Base-by-base conservation (phyloP, 2,113 vertebrate species). In the Bos taurus region DNA sequence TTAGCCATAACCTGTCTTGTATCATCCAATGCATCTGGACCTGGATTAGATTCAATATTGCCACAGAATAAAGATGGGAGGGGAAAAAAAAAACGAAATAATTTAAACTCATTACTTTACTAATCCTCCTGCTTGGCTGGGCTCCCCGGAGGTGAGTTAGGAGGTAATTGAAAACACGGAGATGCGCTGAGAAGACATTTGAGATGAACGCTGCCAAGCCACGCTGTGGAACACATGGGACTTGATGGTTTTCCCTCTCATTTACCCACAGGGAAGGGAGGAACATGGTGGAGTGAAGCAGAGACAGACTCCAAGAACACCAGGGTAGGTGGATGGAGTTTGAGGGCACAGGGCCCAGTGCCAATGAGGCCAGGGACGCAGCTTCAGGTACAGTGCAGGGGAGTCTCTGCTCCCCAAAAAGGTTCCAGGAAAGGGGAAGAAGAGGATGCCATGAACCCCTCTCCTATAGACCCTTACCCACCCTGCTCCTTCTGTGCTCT, bases 81-180 rank as follows among this genome's bases (percentile, higher is more conserved):
- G 25, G 40, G 14, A 2, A 3, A 2, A 46, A 40, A 40, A 84
- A 33, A 0, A 0, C 40, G 98, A 97, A 98, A 98, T 98, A 98
- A 99, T 99, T 99, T 98, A 98, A 99, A 98, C 96, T 98, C 98
- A 98, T 99, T 99, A 99, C 98, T 98, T 97, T 95, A 95, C 98
- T 99, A 99, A 99, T 99, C 98, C 98, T 98, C 98, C 78, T 1
- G 86, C 98, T 98, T 97, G 98, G 94, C 88, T 87, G 95, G 89
- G 95, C 89, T 99, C 98, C 99, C 99, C 95, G 95, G 99, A 99
- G 98, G 97, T 99, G 74, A 98, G 98, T 98, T 98, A 98, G 96
- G 95, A 98, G 96, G 98, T 98, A 99, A 99, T 98, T 99, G 99
- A 98, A 99, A 99, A 98, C 98, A 98, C 3, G 91, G 97, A 98